Evolutionary conservation across 64 coral and sea anemone genomes (phyloP).

Genomic region (Pocillopora verrucosa): DNA sequence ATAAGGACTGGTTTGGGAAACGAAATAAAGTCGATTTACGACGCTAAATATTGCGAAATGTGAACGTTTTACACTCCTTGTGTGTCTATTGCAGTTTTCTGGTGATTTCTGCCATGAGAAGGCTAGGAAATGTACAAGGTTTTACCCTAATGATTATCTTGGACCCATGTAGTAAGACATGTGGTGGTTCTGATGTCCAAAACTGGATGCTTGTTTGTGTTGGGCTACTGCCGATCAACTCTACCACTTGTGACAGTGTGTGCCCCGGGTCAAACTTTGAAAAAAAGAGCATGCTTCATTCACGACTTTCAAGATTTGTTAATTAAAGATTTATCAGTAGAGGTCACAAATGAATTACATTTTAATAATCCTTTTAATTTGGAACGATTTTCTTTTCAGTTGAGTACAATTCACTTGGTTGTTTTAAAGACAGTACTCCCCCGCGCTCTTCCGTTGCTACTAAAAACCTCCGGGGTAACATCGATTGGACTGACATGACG

Average conservation of each 20-base stretch:
- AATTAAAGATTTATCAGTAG: background rate
- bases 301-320: background rate
- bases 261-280: background rate
- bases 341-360: background rate
- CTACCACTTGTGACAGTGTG: background rate
- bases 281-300: background rate
- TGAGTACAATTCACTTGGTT: background rate
- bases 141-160: too few relatives aligned
- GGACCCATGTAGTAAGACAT: too few relatives aligned
- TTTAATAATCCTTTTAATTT: too few relatives aligned
- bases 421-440: slow-evolving; percentile 31
- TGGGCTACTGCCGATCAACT: background rate
- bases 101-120: too few relatives aligned
- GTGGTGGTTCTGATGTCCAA: slow-evolving; percentile 11
- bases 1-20: too few relatives aligned
- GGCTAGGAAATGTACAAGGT: too few relatives aligned
- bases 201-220: background rate
- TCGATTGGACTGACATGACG: slow-evolving; percentile 39
- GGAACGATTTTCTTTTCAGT: slow-evolving; percentile 44
- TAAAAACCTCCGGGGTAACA: background rate
- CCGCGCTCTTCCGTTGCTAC: background rate
- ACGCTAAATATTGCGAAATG: too few relatives aligned
- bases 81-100: too few relatives aligned
- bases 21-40: too few relatives aligned
- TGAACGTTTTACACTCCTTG: too few relatives aligned